Percentiles rank a stretch among this genome's conserved stretches.
Evolutionary conservation across 2,797 vertebrate species (phyloP).

Genomic region (Cyprinella venusta): DNA sequence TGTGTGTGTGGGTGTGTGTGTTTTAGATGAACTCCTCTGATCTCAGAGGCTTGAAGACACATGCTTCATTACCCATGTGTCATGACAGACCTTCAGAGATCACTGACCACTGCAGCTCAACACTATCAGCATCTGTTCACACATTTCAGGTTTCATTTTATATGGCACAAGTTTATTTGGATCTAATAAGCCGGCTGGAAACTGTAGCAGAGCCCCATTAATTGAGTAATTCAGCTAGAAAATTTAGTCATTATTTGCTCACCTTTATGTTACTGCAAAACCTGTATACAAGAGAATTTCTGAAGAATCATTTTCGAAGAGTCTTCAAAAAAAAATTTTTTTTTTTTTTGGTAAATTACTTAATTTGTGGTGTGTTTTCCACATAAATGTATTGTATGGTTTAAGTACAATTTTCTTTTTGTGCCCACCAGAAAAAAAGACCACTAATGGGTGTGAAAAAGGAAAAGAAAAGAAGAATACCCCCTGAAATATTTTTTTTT

Average conservation of each 20-base stretch:
- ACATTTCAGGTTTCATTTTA: constrained; percentile 12
- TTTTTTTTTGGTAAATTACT: too few species aligned
- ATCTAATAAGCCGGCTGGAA: neutral
- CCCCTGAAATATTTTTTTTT: too few species aligned
- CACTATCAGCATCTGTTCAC: constrained; percentile 20
- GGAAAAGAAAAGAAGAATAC: too few species aligned
- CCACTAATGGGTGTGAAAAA: too few species aligned
- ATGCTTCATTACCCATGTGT: constrained; percentile 36
- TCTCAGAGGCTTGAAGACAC: constrained; percentile 36
- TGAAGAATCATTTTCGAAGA: neutral
- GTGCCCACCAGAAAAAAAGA: too few species aligned
- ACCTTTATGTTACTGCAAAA: neutral
- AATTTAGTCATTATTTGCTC: neutral
- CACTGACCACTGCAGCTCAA: constrained; percentile 22
- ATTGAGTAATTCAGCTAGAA: neutral
- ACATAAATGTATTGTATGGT: neutral
- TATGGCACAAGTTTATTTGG: constrained; percentile 1
- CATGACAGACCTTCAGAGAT: constrained; percentile 32
- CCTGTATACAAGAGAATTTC: neutral
- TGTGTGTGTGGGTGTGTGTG: constrained; percentile 19
- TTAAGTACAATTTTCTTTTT: too few species aligned
- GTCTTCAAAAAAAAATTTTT: neutral
- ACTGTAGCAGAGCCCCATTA: neutral
- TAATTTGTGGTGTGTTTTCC: neutral
- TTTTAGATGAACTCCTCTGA: constrained; percentile 33